Conservation (phyloP, 2,113 vertebrate species). For the Malurus melanocephalus region DNA sequence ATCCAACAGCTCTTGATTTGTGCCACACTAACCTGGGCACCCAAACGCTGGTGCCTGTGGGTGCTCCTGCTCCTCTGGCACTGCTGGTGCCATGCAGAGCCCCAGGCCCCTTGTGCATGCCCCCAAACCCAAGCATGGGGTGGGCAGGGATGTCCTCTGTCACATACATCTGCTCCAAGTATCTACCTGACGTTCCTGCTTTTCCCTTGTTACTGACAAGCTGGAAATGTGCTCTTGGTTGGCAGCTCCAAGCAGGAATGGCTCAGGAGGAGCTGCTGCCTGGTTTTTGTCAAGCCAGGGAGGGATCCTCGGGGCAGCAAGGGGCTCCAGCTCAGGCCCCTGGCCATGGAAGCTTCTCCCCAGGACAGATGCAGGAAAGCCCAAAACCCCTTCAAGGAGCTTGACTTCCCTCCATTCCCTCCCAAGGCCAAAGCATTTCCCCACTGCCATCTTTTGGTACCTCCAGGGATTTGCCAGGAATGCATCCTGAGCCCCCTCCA, state of each 20-base stretch:
- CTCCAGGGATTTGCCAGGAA: not conserved
- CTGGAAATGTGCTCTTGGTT: not conserved
- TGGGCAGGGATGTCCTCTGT: not conserved
- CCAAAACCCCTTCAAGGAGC: not conserved
- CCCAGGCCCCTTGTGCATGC: rapidly evolving
- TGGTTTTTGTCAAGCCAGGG: not conserved
- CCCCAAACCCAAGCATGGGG: rapidly evolving
- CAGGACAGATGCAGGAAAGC: not conserved
- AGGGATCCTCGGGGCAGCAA: not conserved
- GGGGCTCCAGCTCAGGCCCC: not conserved
- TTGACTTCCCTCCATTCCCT: not conserved
- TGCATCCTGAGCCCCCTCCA: not conserved
- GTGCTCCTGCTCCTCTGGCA: not conserved
- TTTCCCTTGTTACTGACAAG: not conserved
- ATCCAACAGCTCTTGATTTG: not conserved
- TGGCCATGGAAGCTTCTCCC: not conserved
- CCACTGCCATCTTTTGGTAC: not conserved
- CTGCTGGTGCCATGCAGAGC: not conserved
- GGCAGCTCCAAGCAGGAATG: not conserved
- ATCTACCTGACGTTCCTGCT: not conserved
- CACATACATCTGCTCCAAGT: rapidly evolving
- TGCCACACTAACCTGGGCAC: rapidly evolving
- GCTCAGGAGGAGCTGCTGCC: not conserved
- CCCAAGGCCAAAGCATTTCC: not conserved
- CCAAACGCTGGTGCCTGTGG: rapidly evolving